These are phyloP conservation scores for Coreoperca whiteheadi DNA, from an alignment of 2,113 vertebrate species.

Conservation along the genomic window DNA sequence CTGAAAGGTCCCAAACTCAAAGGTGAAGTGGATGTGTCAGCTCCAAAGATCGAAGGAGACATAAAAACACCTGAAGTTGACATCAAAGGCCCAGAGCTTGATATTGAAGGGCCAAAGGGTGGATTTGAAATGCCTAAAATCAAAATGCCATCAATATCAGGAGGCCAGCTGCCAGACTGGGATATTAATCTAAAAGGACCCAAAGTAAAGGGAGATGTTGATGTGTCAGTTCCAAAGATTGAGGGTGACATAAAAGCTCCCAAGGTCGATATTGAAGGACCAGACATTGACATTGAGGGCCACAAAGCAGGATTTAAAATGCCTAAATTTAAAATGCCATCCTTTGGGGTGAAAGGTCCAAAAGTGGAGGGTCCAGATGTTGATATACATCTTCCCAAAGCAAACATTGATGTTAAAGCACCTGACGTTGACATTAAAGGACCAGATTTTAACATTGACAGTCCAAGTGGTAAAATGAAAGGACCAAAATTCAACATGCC, in stretches of 20 bases:
- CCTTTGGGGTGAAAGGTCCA: constrained; percentile 69
- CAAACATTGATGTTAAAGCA: not conserved
- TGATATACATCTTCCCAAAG: constrained; percentile 8
- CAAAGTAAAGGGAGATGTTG: constrained; percentile 47
- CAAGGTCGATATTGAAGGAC: not conserved
- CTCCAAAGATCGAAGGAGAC: constrained; percentile 49
- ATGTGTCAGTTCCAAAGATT: constrained; percentile 40
- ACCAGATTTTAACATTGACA: constrained; percentile 10
- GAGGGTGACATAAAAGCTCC: constrained; percentile 28
- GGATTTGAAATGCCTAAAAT: not conserved
- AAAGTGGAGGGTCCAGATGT: constrained; percentile 71
- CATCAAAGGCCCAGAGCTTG: constrained; percentile 46
- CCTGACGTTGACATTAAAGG: constrained; percentile 3
- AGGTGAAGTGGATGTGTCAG: constrained; percentile 34
- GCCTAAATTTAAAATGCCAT: constrained; percentile 76
- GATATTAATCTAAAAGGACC: constrained; percentile 63
- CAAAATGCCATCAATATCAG: not conserved
- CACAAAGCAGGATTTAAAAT: constrained; percentile 25
- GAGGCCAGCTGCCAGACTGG: too few species aligned
- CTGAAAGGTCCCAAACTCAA: not conserved
- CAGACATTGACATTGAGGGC: constrained; percentile 19
- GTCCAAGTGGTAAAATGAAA: constrained; percentile 3
- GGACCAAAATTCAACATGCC: constrained; percentile 30
- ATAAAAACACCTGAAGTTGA: constrained; percentile 63
- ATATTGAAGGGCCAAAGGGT: not conserved